phyloP scores from a whole-genome alignment of 2,888 invertebrate species.

The Tiliacea citrago region DNA sequence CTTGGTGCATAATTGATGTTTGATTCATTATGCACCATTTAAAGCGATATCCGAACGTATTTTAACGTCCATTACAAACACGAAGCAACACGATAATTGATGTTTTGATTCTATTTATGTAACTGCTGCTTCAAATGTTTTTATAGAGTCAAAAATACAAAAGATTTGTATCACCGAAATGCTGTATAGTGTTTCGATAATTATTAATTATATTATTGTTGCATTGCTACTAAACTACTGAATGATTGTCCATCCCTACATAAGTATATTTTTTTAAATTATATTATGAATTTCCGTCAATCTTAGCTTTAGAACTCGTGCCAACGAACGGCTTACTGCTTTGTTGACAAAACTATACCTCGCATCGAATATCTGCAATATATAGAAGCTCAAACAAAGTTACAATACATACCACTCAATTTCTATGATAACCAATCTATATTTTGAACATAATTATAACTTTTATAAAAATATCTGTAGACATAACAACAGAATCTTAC shows the following conservation, averaged over 20 bases:
- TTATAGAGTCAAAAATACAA: neutral
- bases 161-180: neutral
- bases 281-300: conserved; percentile 3
- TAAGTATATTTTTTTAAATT: neutral
- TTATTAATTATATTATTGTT: neutral
- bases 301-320: neutral
- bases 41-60: conserved; percentile 20
- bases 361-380: neutral
- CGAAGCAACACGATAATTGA: conserved; percentile 9
- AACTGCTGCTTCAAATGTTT: conserved; percentile 18
- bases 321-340: neutral
- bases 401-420: neutral
- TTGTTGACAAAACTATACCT: conserved; percentile 25
- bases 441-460: neutral
- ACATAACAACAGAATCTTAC: conserved; percentile 19
- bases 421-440: conserved; percentile 6
- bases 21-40: conserved; percentile 32
- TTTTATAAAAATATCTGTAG: conserved; percentile 11
- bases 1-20: too few relatives aligned
- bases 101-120: conserved; percentile 9
- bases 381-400: conserved; percentile 3
- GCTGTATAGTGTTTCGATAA: neutral
- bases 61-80: conserved; percentile 25
- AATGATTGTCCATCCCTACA: neutral
- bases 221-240: neutral